phyloP scores from a whole-genome alignment of 1,140 invertebrate species.

The Spodoptera litura region DNA sequence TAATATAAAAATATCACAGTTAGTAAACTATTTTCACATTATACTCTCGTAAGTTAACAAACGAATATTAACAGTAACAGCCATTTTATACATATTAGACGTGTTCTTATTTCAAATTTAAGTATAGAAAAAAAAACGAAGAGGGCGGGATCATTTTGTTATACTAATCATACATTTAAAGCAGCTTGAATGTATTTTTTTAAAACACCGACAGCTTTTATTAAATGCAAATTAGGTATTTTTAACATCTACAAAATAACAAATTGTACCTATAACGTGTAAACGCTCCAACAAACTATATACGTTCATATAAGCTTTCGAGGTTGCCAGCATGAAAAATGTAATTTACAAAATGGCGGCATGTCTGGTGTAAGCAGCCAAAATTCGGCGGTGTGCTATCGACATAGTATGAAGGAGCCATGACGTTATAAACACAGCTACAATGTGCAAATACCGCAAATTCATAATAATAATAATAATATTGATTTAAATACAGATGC shows the following conservation, averaged over 20 bases:
- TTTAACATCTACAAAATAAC: too few species aligned
- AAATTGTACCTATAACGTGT: too few species aligned
- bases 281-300: too few species aligned
- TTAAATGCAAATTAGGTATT: too few species aligned
- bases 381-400: too few species aligned
- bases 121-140: neutral
- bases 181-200: neutral
- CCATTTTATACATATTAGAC: conserved; percentile 8
- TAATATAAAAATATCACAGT: conserved; percentile 68
- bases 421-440: too few species aligned
- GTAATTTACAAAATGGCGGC: neutral
- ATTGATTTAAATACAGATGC: too few species aligned
- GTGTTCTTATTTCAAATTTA: neutral
- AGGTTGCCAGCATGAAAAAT: too few species aligned
- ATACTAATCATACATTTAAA: neutral
- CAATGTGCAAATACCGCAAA: too few species aligned
- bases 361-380: neutral
- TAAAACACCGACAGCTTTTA: neutral
- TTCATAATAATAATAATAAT: too few species aligned
- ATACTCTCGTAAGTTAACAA: conserved; percentile 37
- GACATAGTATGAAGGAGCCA: too few species aligned
- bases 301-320: too few species aligned
- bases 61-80: neutral
- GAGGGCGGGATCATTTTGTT: neutral
- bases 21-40: conserved; percentile 50